Conservation (phyloP, 2,888 invertebrate genomes). For the Athalia circularis region DNA sequence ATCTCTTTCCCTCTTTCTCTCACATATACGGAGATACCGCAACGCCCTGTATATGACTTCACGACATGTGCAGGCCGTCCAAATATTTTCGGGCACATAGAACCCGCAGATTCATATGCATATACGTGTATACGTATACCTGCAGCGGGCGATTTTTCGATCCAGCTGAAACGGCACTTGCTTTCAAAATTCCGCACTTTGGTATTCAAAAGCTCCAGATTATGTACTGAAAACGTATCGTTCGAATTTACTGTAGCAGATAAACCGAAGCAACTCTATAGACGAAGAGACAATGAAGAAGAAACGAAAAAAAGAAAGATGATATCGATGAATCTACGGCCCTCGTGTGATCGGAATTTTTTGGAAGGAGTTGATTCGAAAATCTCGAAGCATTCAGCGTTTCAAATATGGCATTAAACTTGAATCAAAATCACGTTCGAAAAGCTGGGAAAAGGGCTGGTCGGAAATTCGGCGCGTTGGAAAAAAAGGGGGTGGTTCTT, state of each 20-base stretch:
- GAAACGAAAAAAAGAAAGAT: constrained; percentile 47
- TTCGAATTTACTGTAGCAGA: too few relatives aligned
- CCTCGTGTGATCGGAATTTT: not conserved
- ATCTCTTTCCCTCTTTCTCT: constrained; percentile 10
- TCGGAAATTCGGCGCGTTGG: constrained; percentile 26
- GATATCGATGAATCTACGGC: not conserved
- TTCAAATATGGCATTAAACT: constrained; percentile 34
- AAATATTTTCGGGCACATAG: constrained; percentile 46
- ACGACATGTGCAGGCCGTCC: constrained; percentile 47
- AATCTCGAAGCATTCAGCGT: constrained; percentile 22
- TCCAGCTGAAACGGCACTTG: too few relatives aligned
- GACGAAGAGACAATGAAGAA: too few relatives aligned
- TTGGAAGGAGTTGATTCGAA: not conserved
- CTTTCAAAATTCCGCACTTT: too few relatives aligned
- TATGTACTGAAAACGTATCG: too few relatives aligned
- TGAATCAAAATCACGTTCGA: constrained; percentile 35
- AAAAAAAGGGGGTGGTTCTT: constrained; percentile 21
- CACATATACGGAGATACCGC: constrained; percentile 19
- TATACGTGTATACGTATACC: too few relatives aligned
- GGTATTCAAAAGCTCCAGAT: too few relatives aligned
- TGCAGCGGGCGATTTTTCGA: too few relatives aligned
- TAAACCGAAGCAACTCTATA: too few relatives aligned
- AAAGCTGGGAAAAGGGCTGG: not conserved
- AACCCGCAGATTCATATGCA: not conserved
- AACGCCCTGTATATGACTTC: constrained; percentile 27